Percentiles rank a stretch among this genome's conserved stretches.
phyloP scores from a whole-genome alignment of 2,797 vertebrate species.

The Galaxias olidus region DNA sequence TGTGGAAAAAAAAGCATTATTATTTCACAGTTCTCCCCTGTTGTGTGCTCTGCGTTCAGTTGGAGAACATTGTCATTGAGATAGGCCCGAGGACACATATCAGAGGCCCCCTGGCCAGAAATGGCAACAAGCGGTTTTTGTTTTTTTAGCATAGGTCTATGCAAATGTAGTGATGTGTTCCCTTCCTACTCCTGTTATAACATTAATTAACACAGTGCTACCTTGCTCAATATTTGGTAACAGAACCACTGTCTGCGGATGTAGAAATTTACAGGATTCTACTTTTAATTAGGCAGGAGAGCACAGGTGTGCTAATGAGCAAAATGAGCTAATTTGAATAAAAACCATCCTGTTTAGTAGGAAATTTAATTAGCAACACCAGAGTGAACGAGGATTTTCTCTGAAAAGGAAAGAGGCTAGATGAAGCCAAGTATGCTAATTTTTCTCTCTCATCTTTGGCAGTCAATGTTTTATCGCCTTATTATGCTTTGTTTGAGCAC shows the following conservation, averaged over 20 bases:
- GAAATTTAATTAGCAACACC: conserved; percentile 61
- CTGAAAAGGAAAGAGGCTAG: conserved; percentile 35
- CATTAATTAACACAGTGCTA: conserved; percentile 83
- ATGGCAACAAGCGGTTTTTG: conserved; percentile 2
- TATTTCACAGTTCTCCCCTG: conserved; percentile 40
- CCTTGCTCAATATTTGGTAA: conserved; percentile 81
- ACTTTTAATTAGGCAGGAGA: conserved; percentile 75
- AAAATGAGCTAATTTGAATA: conserved; percentile 71
- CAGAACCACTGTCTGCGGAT: conserved; percentile 73
- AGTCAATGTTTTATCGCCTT: conserved; percentile 18
- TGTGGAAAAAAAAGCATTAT: conserved; percentile 38
- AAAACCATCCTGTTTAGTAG: conserved; percentile 56
- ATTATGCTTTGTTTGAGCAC: conserved; percentile 29
- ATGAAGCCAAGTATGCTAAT: conserved; percentile 46
- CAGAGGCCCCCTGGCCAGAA: no score
- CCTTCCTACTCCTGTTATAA: conserved; percentile 58
- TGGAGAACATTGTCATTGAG: conserved; percentile 35
- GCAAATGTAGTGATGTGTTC: conserved; percentile 64
- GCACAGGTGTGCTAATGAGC: conserved; percentile 79
- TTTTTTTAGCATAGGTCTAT: conserved; percentile 65
- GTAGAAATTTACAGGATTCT: conserved; percentile 78
- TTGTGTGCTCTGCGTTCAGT: conserved; percentile 26
- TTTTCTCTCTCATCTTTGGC: conserved; percentile 20
- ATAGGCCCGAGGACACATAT: conserved; percentile 48
- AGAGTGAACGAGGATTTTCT: conserved; percentile 50